Evolutionary conservation across 2,797 vertebrate genomes (phyloP), one percentile per base, ranked within the genome.

Genomic region (Neomorphus geoffroyi): DNA sequence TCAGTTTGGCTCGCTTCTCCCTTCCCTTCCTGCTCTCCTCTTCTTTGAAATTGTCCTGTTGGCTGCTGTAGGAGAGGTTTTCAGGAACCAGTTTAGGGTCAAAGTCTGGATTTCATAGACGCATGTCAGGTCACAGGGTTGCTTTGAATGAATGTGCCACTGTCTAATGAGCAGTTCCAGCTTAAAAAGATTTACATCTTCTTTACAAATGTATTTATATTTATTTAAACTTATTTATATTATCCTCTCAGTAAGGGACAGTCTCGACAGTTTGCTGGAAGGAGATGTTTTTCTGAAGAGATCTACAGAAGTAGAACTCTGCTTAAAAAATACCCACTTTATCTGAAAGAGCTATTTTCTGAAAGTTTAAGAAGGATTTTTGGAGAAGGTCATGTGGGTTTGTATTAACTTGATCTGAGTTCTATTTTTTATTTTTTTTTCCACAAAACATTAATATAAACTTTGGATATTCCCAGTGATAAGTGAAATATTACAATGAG

Each of bases 391-490:
- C 18, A 19, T 86, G 88, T 89, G n/a, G 10, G 33, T 81, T 72
- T 72, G 18, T 90, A 35, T 89, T 92, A 85, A 87, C 50, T 83
- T 86, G 30, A 90, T 21, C 53, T 1, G 10, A 92, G 19, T 94
- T 74, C 61, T 88, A n/a, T n/a, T n/a, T n/a, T n/a, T n/a, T n/a
- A n/a, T n/a, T n/a, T 97, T 93, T 75, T 93, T 97, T 93, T 75
- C 70, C 60, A 45, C 54, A 78, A 77, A 89, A 50, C 58, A 65
- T 74, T 74, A 77, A 39, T 62, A 33, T 77, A 94, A 93, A 90
- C 72, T 69, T 77, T 72, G 64, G 56, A 60, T 43, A 23, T 90
- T 88, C 80, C 58, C 71, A 51, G 80, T 74, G 67, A 71, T 88
- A 64, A 73, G 70, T 80, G 74, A 60, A 33, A 90, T 69, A 50